Evolutionary conservation across 2,888 invertebrate genomes (phyloP), one percentile per base, ranked within the genome.

Genomic region (Saturnia japonica): DNA sequence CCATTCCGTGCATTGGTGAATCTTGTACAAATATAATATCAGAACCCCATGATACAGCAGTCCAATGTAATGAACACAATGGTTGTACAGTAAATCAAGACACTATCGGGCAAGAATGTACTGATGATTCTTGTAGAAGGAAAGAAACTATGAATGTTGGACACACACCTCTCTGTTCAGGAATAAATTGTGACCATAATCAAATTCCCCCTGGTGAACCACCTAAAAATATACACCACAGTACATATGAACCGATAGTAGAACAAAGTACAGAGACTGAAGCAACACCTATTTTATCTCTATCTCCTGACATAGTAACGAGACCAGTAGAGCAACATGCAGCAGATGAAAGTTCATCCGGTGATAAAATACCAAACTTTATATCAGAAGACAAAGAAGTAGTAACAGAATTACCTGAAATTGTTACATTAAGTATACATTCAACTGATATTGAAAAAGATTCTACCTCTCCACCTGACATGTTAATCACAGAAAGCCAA

Each of bases 41-140:
- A 16, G 47, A n/a, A 8, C 62, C 69, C 28, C 72, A 76, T 60
- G 68, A 68, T 16, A 67, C 70, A 45, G 67, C 70, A 60, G 75
- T 75, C 72, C 68, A 72, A 54, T 84, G 88, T 73, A 75, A 77
- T 28, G 80, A 82, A 70, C 76, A 80, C 72, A 74, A 71, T 62
- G 80, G 78, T 57, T 54, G 54, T 54, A 22, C 0, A 9, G 54
- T n/a, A 54, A 2, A 88, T 42, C 78, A 74, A 51, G 74, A 78
- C 28, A 74, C 77, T 72, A 19, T 72, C 45, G 72, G 76, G 73
- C 73, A 76, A 72, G 85, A 86, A 72, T 91, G 91, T 72, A 76
- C 73, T 34, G 87, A 83, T 70, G 86, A 85, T 73, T 79, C 78
- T 43, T 93, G 93, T 75, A 83, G 82, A 76, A 83, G 84, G 69